Base-by-base conservation (phyloP, 1,140 invertebrate genomes). In the Agraylea sexmaculata region DNA sequence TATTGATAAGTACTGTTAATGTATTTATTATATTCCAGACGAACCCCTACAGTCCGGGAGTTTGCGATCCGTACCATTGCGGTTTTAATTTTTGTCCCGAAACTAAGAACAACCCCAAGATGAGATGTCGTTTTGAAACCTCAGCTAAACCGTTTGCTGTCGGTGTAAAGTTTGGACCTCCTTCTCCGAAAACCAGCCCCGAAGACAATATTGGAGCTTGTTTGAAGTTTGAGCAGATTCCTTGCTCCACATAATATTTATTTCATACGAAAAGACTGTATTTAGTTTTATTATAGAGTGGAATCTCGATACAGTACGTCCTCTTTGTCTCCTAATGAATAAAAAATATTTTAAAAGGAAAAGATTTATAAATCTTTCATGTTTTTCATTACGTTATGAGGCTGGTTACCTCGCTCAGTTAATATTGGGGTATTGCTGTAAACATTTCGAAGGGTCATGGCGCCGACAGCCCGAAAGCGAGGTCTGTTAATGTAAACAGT, bases 191-290 rank as follows among this genome's bases (percentile, higher is more conserved):
- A 42, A 68, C 66, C n/a, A 78, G 70, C 8, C 72, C 81, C 0
- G 83, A 86, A 49, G 80, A 86, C 40, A 85, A 86, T 53, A 71
- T 83, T 29, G 83, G 83, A 23, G 80, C 80, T 67, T 87, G 83
- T 53, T 52, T 86, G 18, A 70, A 60, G 40, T 87, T 80, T 49
- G 67, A 73, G 35, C 83, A 86, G 59, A 52, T 78, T 48, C 70
- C 74, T 17, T 87, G 83, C 19, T n/a, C 19, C 16, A 23, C n/a
- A 7, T 31, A 31, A 8, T 31, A 31, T 25, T 25, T 25, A 25
- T 25, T 25, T 6, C 8, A 31, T 31, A 10, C 5, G 13, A 10
- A 13, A 13, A 10, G 15, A 31, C 15, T 13, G 29, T 13, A 6
- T 6, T 31, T 10, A 31, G 8, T n/a, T 25, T n/a, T 25, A 25